phyloP scores from a whole-genome alignment of 2,113 vertebrate genomes.

The Myocastor coypus region DNA sequence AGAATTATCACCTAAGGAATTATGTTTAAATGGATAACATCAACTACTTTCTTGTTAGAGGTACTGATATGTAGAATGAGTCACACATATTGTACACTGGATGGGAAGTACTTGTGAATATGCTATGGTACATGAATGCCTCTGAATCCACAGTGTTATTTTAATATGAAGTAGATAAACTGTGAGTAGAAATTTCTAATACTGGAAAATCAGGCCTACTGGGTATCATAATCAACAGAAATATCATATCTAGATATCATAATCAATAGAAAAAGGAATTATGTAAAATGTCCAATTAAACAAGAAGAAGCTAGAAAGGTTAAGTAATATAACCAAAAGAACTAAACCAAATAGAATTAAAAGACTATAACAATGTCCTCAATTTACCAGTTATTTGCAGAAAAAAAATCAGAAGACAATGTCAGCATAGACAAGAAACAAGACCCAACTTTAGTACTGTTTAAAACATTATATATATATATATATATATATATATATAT shows the following conservation, averaged over 20 bases:
- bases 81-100: background rate
- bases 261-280: background rate
- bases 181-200: background rate
- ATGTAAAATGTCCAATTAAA: background rate
- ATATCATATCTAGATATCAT: background rate
- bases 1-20: too few relatives aligned
- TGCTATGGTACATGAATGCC: background rate
- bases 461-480: background rate
- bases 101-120: background rate
- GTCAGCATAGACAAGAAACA: background rate
- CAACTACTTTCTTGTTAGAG: background rate
- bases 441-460: background rate
- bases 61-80: background rate
- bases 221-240: background rate
- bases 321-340: background rate
- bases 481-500: too few relatives aligned
- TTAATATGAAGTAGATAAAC: background rate
- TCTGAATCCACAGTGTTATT: background rate
- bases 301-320: background rate
- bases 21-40: background rate
- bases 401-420: background rate
- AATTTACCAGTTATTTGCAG: background rate
- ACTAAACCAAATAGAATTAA: background rate
- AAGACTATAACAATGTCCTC: background rate
- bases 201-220: background rate